Percentiles rank a stretch among this genome's conserved stretches.
Evolutionary conservation across 2,113 vertebrate genomes (phyloP).

Genomic region (Calyptomena viridis): DNA sequence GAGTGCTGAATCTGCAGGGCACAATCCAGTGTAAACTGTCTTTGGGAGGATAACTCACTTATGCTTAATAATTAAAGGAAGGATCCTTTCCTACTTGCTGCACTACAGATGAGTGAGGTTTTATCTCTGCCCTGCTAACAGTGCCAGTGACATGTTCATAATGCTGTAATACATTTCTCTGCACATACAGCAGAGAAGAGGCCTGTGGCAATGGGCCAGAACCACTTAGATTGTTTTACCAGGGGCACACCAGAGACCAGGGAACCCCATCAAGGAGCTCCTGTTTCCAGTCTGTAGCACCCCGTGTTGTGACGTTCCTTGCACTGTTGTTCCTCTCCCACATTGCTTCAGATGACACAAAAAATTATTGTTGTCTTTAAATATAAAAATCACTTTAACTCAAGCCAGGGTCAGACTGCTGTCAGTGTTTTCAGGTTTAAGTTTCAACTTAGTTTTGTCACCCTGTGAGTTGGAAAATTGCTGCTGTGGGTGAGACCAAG

Average conservation of each 20-base stretch:
- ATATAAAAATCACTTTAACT: conserved; percentile 79
- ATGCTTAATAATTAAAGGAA: conserved; percentile 31
- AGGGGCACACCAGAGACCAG: conserved; percentile 74
- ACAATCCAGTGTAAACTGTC: background rate
- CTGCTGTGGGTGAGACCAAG: conserved; percentile 30
- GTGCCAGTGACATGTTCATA: conserved; percentile 60
- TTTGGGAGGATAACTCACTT: background rate
- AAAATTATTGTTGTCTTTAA: conserved; percentile 74
- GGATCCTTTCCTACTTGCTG: background rate
- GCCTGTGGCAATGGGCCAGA: conserved; percentile 78
- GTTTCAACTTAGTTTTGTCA: conserved; percentile 49
- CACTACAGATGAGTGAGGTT: conserved; percentile 18
- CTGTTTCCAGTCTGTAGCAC: conserved; percentile 77
- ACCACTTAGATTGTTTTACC: conserved; percentile 87
- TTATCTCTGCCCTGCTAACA: conserved; percentile 30
- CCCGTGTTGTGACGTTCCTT: conserved; percentile 77
- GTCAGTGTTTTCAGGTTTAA: conserved; percentile 59
- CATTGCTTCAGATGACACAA: conserved; percentile 14
- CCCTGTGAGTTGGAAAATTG: conserved; percentile 36
- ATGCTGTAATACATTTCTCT: conserved; percentile 68
- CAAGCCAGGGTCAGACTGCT: conserved; percentile 78
- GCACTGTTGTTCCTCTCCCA: conserved; percentile 56
- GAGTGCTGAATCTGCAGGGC: background rate
- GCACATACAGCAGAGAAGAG: conserved; percentile 11
- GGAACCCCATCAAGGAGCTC: conserved; percentile 67